Evolutionary conservation across 2,888 invertebrate genomes (phyloP), one percentile per base, ranked within the genome.

Genomic region (Aspidiotus rigidus): DNA sequence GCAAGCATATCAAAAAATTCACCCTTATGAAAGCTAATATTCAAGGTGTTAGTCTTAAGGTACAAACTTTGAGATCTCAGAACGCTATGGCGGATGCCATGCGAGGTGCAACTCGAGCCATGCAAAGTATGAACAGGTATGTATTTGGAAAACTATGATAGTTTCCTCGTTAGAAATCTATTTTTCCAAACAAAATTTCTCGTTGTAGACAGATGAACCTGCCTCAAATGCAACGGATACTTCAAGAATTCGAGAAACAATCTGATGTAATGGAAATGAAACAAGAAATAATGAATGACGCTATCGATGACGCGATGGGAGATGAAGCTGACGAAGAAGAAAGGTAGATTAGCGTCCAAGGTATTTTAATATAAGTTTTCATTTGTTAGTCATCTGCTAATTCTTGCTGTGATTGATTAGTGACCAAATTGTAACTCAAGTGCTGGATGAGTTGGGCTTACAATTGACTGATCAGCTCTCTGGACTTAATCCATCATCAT

Each of bases 201-300:
- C 13, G 71, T 75, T 75, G 7, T 72, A 84, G 89, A 40, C 92
- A 93, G 78, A 80, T 99, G 77, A 99, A 99, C 81, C 83, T 99
- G 79, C 99, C 99, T 11, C 97, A 99, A 82, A 99, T 99, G 77
- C 98, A 99, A 79, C 90, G 92, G 77, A 99, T 99, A 71, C 83
- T 92, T 74, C 87, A 92, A 81, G 97, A 98, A 77, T 99, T 99
- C 80, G 99, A 99, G 80, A 98, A 97, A 77, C 98, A 99, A 79
- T 93, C 95, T 0, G 98, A 99, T 81, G 96, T 99, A 69, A 99
- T 99, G 99, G 98, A 99, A 78, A 99, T 99, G 98, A 99, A 99
- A 78, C 98, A 99, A 79, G 99, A 99, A 80, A 94, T 99, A 85
- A 99, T 99, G 88, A 96, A 93, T 78, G 99, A 99, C 79, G 97